A percentile compares a stretch with the other conserved stretches of the same genome.
Evolutionary conservation across 2,113 vertebrate species (phyloP).

Genomic region (Nerophis lumbriciformis): DNA sequence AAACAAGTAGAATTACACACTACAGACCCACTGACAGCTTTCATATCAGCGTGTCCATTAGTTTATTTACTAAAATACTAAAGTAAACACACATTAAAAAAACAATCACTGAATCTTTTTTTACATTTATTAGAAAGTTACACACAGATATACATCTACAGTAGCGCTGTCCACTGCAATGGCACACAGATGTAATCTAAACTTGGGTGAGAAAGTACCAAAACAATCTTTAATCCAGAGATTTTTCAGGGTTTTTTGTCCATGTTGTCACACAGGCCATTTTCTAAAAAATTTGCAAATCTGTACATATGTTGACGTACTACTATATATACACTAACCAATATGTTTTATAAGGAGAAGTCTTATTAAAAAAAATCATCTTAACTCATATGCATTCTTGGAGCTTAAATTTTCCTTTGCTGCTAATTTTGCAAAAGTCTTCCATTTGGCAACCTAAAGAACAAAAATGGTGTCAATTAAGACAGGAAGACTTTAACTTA

Average conservation of each 20-base stretch:
- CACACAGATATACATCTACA: slow-evolving; percentile 48
- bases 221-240: slow-evolving; percentile 14
- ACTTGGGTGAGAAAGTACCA: slow-evolving; percentile 45
- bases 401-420: slow-evolving; percentile 14
- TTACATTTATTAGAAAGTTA: slow-evolving; percentile 63
- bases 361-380: slow-evolving; percentile 28
- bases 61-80: background rate
- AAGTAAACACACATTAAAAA: too few relatives aligned
- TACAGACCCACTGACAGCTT: background rate
- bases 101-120: slow-evolving; percentile 7
- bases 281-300: slow-evolving; percentile 46
- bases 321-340: slow-evolving; percentile 54
- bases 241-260: slow-evolving; percentile 29
- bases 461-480: slow-evolving; percentile 15
- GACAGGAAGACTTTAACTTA: slow-evolving; percentile 7
- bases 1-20: too few relatives aligned
- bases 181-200: slow-evolving; percentile 52
- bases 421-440: slow-evolving; percentile 25
- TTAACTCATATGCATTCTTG: slow-evolving; percentile 18
- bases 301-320: slow-evolving; percentile 49
- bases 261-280: slow-evolving; percentile 50
- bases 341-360: slow-evolving; percentile 11
- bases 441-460: slow-evolving; percentile 50
- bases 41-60: background rate
- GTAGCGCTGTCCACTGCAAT: slow-evolving; percentile 43